These are phyloP conservation scores for Tringa solitaria DNA, from an alignment of 2,113 vertebrate genomes.

Conservation along the genomic window DNA sequence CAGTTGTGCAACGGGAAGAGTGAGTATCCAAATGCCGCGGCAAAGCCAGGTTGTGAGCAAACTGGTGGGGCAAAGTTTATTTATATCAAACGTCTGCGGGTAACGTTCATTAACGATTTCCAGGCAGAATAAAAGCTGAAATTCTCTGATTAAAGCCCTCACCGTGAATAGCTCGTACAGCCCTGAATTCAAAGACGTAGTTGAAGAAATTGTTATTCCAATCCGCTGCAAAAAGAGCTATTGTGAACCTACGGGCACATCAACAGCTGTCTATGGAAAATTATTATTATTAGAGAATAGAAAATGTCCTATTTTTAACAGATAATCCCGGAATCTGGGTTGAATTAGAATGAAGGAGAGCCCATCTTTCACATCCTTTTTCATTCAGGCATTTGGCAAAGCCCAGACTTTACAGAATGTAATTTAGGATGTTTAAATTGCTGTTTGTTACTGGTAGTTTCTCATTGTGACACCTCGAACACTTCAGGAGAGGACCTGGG, in stretches of 20 bases:
- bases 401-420: neutral
- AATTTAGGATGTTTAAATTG: conserved; percentile 26
- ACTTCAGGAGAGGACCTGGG: neutral
- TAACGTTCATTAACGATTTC: neutral
- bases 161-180: neutral
- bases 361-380: conserved; percentile 46
- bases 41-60: conserved; percentile 18
- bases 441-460: conserved; percentile 28
- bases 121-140: conserved; percentile 54
- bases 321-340: conserved; percentile 56
- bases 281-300: conserved; percentile 66
- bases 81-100: conserved; percentile 1
- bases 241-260: conserved; percentile 60
- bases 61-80: neutral
- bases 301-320: conserved; percentile 65
- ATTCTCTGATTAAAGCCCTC: conserved; percentile 50
- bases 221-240: conserved; percentile 41
- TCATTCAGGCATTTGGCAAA: conserved; percentile 56
- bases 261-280: conserved; percentile 65
- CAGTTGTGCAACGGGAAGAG: neutral
- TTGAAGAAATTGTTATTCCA: conserved; percentile 56
- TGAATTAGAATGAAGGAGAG: conserved; percentile 62
- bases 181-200: conserved; percentile 46
- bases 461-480: neutral
- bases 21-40: neutral